Evolutionary conservation across 2,113 vertebrate species (phyloP).

Genomic region (Dipodomys ordii): DNA sequence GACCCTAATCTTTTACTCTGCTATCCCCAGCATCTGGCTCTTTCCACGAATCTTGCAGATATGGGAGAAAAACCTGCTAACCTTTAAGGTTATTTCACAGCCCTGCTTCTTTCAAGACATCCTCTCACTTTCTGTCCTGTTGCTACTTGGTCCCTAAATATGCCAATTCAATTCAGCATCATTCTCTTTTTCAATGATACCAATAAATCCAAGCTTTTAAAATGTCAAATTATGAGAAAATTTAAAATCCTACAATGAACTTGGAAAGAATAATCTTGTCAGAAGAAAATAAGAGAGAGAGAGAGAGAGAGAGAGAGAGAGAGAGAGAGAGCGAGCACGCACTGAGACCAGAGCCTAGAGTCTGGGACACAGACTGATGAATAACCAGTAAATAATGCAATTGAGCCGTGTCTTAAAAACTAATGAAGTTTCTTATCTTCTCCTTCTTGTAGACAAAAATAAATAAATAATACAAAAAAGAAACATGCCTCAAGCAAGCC

Average conservation of each 20-base stretch:
- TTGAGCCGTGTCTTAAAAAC: background rate
- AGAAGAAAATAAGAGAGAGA: background rate
- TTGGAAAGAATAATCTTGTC: background rate
- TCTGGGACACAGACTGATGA: background rate
- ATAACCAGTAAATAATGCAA: background rate
- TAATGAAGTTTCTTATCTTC: background rate
- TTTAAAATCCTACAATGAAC: background rate
- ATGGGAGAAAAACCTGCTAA: background rate
- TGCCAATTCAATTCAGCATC: background rate
- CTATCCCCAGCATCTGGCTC: background rate
- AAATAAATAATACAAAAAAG: background rate
- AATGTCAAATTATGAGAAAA: conserved; percentile 41
- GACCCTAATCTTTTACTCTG: background rate
- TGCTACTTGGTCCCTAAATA: background rate
- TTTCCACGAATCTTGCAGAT: background rate
- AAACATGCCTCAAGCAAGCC: background rate
- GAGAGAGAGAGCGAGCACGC: too few species aligned
- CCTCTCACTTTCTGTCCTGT: background rate
- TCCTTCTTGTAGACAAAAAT: conserved; percentile 46
- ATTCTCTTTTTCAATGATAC: background rate
- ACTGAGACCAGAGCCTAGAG: background rate
- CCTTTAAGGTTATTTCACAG: too few species aligned
- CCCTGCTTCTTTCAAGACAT: background rate
- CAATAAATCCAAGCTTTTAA: background rate
- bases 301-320: too few species aligned